Conservation (phyloP, 2,888 invertebrate genomes). For the Pterostichus madidus region DNA sequence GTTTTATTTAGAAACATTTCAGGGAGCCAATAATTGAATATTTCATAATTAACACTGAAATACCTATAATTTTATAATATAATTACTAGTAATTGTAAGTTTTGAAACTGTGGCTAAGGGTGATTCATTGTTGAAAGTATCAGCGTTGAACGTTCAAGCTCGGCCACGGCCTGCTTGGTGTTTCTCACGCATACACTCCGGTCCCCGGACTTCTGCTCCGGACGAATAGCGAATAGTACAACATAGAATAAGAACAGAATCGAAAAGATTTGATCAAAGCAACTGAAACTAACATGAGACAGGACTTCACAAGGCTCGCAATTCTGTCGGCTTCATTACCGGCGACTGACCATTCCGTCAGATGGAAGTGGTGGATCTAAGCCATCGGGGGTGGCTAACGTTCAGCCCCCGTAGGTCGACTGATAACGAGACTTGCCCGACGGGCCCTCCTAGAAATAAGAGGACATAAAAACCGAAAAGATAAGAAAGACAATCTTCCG, state of each 20-base stretch:
- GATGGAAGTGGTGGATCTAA: slow-evolving; percentile 49
- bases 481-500: slow-evolving; percentile 65
- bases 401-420: background rate
- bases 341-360: slow-evolving; percentile 49
- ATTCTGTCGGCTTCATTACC: slow-evolving; percentile 44
- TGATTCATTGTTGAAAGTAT: background rate
- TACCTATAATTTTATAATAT: too few relatives aligned
- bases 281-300: slow-evolving; percentile 43
- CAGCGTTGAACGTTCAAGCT: too few relatives aligned
- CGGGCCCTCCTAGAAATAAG: slow-evolving; percentile 38
- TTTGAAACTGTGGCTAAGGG: slow-evolving; percentile 7
- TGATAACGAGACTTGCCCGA: slow-evolving; percentile 41
- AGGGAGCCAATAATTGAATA: too few relatives aligned
- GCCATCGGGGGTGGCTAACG: background rate
- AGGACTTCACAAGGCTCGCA: slow-evolving; percentile 51
- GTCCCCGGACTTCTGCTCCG: background rate
- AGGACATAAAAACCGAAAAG: slow-evolving; percentile 62
- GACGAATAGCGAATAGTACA: slow-evolving; percentile 11
- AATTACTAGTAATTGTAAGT: too few relatives aligned
- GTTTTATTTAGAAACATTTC: too few relatives aligned
- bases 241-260: slow-evolving; percentile 47
- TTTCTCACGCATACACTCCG: slow-evolving; percentile 6
- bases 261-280: slow-evolving; percentile 59
- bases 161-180: background rate
- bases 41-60: too few relatives aligned